Evolutionary conservation across 2,113 vertebrate species (phyloP), one percentile per base, ranked within the genome.

Genomic region (Origma solitaria): DNA sequence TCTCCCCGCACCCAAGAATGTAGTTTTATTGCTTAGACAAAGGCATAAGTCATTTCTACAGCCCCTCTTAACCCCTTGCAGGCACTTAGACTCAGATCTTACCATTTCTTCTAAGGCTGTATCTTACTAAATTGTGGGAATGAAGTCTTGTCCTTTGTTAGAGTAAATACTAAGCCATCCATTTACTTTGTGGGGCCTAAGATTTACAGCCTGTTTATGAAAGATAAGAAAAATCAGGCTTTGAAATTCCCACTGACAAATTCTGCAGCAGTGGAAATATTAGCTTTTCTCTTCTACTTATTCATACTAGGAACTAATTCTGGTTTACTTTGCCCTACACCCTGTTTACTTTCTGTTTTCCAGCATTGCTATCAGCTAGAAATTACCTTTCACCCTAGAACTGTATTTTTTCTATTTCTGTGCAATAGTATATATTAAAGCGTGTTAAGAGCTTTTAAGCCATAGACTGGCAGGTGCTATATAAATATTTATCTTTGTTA

Each of bases 401-500:
- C 2, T 6, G 17, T 44, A 25, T 33, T 76, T 90, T 85, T 95
- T 37, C 45, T 84, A 15, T 85, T 95, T 87, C 66, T 82, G 15
- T 77, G 38, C n/a, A 87, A 64, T 53, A 65, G 62, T 94, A 54
- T 92, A 57, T 82, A 57, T 66, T 70, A 14, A 71, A 94, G 71
- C 1, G 4, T 53, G 31, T 64, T 79, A 91, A 92, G 79, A 83
- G 76, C 58, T 93, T 93, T 93, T 64, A 88, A 88, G 31, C 60
- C 30, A 56, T 56, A 71, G 79, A 91, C 40, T 93, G 90, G 60
- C 71, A 95, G 92, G 68, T 96, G 71, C 44, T 94, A 77, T 78
- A 82, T 90, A 96, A 95, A 95, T 93, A 90, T 95, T 96, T 91
- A 60, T 79, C 80, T 73, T 82, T 95, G 56, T 77, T 95, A 69